Evolutionary conservation across 2,888 invertebrate species (phyloP).

Genomic region (Napeogenes inachia): DNA sequence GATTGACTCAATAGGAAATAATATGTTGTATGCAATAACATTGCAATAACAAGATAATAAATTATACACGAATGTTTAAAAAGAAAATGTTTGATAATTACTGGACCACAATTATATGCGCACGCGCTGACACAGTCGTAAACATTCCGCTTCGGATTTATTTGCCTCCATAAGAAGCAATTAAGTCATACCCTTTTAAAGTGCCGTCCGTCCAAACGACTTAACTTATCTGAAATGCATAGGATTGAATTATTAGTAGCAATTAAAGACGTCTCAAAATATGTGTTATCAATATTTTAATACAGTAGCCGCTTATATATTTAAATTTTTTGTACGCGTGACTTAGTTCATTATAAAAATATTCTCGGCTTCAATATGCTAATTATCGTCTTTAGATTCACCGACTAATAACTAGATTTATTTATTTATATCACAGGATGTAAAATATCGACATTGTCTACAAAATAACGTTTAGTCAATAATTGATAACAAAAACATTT

Average conservation of each 20-base stretch:
- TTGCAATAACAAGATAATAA: not conserved
- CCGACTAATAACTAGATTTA: constrained; percentile 18
- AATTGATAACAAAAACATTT: not conserved
- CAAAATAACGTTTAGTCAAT: not conserved
- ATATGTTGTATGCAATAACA: not conserved
- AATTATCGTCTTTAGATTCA: constrained; percentile 41
- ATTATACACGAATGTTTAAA: constrained; percentile 2
- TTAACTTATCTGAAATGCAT: constrained; percentile 63
- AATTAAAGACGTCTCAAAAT: constrained; percentile 68
- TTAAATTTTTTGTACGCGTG: constrained; percentile 72
- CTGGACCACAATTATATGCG: constrained; percentile 43
- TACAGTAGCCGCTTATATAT: constrained; percentile 72
- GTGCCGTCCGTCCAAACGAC: constrained; percentile 45
- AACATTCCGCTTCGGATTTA: constrained; percentile 53
- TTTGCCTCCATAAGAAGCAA: constrained; percentile 51
- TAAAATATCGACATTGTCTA: constrained; percentile 7
- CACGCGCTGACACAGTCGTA: constrained; percentile 49
- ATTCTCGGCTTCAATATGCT: constrained; percentile 49
- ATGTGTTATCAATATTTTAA: constrained; percentile 74
- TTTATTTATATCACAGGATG: constrained; percentile 15
- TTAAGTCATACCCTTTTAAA: constrained; percentile 63
- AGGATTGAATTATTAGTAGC: constrained; percentile 70
- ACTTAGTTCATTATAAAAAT: constrained; percentile 67
- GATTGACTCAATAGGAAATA: not conserved
- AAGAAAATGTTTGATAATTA: constrained; percentile 25